phyloP scores from a whole-genome alignment of 1,140 invertebrate genomes.

The Carposina sasakii region DNA sequence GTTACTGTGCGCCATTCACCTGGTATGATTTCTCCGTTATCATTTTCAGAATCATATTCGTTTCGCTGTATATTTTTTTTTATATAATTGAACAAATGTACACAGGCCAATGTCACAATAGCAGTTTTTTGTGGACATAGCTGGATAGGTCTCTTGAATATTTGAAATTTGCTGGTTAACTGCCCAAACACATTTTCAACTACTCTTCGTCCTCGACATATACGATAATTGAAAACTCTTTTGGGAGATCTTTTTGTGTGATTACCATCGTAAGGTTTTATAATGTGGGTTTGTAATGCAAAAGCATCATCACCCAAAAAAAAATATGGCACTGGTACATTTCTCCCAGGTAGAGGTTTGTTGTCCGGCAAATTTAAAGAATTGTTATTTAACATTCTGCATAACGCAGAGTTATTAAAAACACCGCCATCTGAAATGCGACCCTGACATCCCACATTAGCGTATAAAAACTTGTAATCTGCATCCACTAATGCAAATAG shows the following conservation, averaged over 20 bases:
- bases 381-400: background rate
- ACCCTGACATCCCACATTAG: slow-evolving; percentile 6
- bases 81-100: slow-evolving; percentile 20
- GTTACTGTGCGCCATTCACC: slow-evolving; percentile 12
- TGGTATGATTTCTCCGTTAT: slow-evolving; percentile 13
- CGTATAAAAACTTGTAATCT: background rate
- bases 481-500: slow-evolving; percentile 8
- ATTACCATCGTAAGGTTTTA: slow-evolving; percentile 14
- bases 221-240: slow-evolving; percentile 16
- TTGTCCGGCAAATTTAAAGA: background rate
- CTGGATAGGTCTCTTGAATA: background rate
- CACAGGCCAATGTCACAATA: slow-evolving; percentile 10
- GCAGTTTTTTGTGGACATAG: background rate
- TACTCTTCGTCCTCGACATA: slow-evolving; percentile 15
- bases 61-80: slow-evolving; percentile 12
- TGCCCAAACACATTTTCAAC: slow-evolving; percentile 5
- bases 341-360: slow-evolving; percentile 9
- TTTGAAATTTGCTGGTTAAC: background rate
- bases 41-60: slow-evolving; percentile 18
- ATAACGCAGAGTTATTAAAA: background rate
- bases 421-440: slow-evolving; percentile 3
- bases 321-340: slow-evolving; percentile 12
- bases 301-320: slow-evolving; percentile 20
- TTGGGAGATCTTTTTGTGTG: slow-evolving; percentile 11
- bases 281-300: slow-evolving; percentile 11